Evolutionary conservation across 2,797 vertebrate genomes (phyloP).

Genomic region (Vireo griseus): DNA sequence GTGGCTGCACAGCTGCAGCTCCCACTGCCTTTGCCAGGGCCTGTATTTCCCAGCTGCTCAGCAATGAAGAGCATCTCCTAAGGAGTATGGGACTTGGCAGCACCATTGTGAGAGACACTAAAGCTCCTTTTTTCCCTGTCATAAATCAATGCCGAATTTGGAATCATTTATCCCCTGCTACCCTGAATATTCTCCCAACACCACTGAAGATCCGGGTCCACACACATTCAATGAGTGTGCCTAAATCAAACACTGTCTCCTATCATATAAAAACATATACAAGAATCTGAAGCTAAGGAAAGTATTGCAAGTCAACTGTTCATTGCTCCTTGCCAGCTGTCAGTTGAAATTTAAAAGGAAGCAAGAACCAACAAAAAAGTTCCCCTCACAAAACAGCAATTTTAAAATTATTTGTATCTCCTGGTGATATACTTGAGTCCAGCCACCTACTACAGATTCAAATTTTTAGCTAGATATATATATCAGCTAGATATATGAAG

Average conservation of each 20-base stretch:
- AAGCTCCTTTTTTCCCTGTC: not conserved
- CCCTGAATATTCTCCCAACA: not conserved
- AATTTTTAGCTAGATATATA: not conserved
- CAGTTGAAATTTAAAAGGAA: not conserved
- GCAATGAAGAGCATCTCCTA: not conserved
- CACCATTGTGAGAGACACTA: not conserved
- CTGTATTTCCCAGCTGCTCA: not conserved
- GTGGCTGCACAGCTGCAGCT: not conserved
- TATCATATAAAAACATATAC: not conserved
- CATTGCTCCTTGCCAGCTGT: not conserved
- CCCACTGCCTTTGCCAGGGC: not conserved
- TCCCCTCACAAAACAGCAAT: not conserved
- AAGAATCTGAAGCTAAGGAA: not conserved
- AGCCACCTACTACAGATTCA: not conserved
- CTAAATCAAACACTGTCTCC: not conserved
- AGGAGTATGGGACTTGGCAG: not conserved
- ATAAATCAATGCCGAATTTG: not conserved
- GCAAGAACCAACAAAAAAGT: not conserved
- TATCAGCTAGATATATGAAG: not conserved
- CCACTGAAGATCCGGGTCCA: not conserved
- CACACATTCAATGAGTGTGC: accelerated
- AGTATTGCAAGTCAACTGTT: not conserved
- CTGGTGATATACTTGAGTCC: not conserved
- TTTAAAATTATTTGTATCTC: not conserved
- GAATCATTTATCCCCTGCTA: not conserved